A percentile compares a stretch with the other conserved stretches of the same genome.
phyloP scores from a whole-genome alignment of 2,888 invertebrate species.

The Euzophera pinguis region DNA sequence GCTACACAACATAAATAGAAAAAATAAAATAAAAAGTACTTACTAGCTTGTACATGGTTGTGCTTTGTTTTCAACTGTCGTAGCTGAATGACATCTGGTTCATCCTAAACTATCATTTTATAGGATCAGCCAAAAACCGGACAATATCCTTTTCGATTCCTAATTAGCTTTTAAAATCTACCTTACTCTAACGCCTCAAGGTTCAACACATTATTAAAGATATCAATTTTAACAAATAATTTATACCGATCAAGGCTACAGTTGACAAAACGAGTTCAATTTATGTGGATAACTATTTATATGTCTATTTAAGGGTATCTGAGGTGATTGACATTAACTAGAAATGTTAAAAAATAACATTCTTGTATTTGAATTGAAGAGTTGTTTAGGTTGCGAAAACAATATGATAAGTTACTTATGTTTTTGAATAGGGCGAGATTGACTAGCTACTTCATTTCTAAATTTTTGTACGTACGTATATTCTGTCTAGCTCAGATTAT shows the following conservation, averaged over 20 bases:
- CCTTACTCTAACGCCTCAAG: constrained; percentile 6
- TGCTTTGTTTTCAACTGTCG: constrained; percentile 10
- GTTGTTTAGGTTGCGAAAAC: no score
- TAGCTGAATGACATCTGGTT: constrained; percentile 11
- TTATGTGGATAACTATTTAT: background rate
- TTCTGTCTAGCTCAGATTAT: no score
- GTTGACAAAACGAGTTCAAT: constrained; percentile 13
- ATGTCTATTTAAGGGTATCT: constrained; percentile 6
- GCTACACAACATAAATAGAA: background rate
- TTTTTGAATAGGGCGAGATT: no score
- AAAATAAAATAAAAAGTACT: constrained; percentile 8
- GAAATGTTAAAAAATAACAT: background rate
- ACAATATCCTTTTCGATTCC: constrained; percentile 10
- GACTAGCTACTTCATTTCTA: no score
- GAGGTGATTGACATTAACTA: background rate
- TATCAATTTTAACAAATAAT: constrained; percentile 11
- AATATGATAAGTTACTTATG: no score
- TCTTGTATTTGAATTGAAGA: background rate
- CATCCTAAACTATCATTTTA: constrained; percentile 10
- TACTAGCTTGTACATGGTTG: constrained; percentile 21
- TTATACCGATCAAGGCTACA: constrained; percentile 12
- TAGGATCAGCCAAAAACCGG: constrained; percentile 13
- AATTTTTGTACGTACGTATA: no score
- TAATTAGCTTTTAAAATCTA: constrained; percentile 6
- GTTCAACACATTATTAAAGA: constrained; percentile 6